A percentile compares a stretch with the other conserved stretches of the same genome.
Conservation (phyloP, 1,140 invertebrate genomes). For the Hydropsyche tenuis region DNA sequence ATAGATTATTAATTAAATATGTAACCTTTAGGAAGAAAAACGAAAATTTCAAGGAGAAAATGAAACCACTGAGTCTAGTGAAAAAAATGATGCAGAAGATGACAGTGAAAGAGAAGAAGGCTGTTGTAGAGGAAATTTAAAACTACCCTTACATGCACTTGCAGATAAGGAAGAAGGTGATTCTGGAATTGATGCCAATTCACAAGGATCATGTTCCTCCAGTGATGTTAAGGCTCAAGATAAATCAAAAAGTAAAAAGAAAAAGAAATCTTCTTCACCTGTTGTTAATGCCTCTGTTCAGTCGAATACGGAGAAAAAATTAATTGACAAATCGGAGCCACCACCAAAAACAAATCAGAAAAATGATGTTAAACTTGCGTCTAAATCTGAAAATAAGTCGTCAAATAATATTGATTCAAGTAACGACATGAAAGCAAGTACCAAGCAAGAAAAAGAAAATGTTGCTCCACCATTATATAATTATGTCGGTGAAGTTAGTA, state of each 20-base stretch:
- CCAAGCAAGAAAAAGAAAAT: conserved; percentile 61
- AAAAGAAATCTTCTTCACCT: conserved; percentile 67
- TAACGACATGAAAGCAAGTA: conserved; percentile 27
- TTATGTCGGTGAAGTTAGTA: conserved; percentile 48
- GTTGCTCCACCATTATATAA: conserved; percentile 55
- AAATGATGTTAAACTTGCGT: conserved; percentile 54
- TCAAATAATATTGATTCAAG: conserved; percentile 11
- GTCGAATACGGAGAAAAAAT: conserved; percentile 48
- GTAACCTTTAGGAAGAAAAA: conserved; percentile 56
- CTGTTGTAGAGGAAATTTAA: conserved; percentile 51
- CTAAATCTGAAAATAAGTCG: conserved; percentile 54
- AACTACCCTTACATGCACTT: conserved; percentile 52
- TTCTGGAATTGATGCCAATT: conserved; percentile 86
- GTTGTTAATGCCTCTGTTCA: conserved; percentile 29
- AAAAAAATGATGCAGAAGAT: conserved; percentile 71
- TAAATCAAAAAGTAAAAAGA: conserved; percentile 76
- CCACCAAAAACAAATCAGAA: conserved; percentile 54
- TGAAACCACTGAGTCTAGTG: conserved; percentile 76
- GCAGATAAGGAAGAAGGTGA: conserved; percentile 81
- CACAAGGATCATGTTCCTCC: conserved; percentile 82
- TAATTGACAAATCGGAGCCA: conserved; percentile 55
- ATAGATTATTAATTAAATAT: not conserved
- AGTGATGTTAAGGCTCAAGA: conserved; percentile 67
- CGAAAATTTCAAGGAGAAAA: conserved; percentile 72
- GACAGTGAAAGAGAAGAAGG: conserved; percentile 70